phyloP scores from a whole-genome alignment of 1,140 invertebrate species.

The Drosophila asahinai region DNA sequence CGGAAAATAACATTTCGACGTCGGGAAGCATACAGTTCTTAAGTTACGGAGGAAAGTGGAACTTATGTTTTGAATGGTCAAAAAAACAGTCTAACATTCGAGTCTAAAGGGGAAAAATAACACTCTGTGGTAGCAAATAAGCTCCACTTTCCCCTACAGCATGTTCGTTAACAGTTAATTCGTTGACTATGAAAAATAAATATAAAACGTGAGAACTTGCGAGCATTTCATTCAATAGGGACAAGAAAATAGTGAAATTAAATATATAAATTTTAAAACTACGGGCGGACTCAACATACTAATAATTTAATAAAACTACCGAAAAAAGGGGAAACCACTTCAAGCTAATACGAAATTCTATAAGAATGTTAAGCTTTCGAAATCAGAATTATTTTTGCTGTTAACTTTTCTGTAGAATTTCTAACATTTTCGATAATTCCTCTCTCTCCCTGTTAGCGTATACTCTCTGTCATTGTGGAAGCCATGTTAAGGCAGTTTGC shows the following conservation, averaged over 20 bases:
- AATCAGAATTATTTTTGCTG: not conserved
- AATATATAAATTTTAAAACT: too few relatives aligned
- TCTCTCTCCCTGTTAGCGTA: conserved; percentile 5
- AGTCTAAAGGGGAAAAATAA: too few relatives aligned
- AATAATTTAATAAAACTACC: not conserved
- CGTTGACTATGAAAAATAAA: not conserved
- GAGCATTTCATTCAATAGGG: not conserved
- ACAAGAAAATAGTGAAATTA: too few relatives aligned
- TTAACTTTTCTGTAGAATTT: too few relatives aligned
- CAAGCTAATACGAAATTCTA: too few relatives aligned
- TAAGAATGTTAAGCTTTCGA: not conserved
- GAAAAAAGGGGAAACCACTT: not conserved
- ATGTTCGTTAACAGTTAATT: not conserved
- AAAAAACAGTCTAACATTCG: too few relatives aligned
- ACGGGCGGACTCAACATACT: too few relatives aligned
- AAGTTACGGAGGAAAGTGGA: not conserved
- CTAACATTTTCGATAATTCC: not conserved
- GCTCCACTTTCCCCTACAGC: conserved; percentile 1
- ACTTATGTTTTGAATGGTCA: not conserved
- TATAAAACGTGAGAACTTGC: not conserved
- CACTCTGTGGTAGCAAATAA: not conserved
- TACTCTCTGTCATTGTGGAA: conserved; percentile 14
- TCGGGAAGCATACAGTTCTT: not conserved
- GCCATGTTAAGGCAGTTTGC: conserved; percentile 16
- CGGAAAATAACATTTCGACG: conserved; percentile 5